Evolutionary conservation across 1,140 invertebrate genomes (phyloP), one percentile per base, ranked within the genome.

Genomic region (Caenorhabditis remanei): DNA sequence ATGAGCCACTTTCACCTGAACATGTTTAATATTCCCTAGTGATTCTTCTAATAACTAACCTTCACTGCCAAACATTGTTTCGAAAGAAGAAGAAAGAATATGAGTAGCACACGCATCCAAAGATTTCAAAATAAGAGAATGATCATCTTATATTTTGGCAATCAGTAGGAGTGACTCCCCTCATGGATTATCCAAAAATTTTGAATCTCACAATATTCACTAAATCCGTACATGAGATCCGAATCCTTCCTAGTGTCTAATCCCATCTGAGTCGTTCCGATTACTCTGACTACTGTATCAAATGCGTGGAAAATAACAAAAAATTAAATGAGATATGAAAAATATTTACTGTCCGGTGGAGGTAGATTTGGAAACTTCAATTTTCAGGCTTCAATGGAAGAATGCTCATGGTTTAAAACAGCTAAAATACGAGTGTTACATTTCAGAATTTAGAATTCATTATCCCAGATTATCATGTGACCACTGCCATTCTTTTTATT

Each of bases 1-100:
- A 53, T 90, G 89, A 24, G 89, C 89, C 8, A 90, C 71, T 85
- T 85, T 84, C 9, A 87, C 71, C 71, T 85, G 1, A 43, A 46
- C 11, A 21, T 11, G 65, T 24, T 8, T 13, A 1, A 3, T 50
- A 43, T 50, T 50, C 9, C 6, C 8, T 32, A 11, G 5, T 8
- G 46, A 46, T 71, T 71, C 19, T n/a, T 46, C n/a, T 16, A 46
- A 71, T n/a, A 16, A 75, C 67, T 40, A 46, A 79, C 71, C 71
- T 79, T 79, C 7, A 79, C 46, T 0, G 43, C 41, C 9, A 50
- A 41, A 50, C 71, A 79, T 79, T 48, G 46, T 79, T n/a, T n/a
- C n/a, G 41, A n/a, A 50, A 79, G 46, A 14, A 79, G 21, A 11
- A 79, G 46, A 50, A 79, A n/a, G 24, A 61, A 50, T 32, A 79